phyloP scores from a whole-genome alignment of 64 coral and sea anemone species.

The Catalaphyllia jardinei region DNA sequence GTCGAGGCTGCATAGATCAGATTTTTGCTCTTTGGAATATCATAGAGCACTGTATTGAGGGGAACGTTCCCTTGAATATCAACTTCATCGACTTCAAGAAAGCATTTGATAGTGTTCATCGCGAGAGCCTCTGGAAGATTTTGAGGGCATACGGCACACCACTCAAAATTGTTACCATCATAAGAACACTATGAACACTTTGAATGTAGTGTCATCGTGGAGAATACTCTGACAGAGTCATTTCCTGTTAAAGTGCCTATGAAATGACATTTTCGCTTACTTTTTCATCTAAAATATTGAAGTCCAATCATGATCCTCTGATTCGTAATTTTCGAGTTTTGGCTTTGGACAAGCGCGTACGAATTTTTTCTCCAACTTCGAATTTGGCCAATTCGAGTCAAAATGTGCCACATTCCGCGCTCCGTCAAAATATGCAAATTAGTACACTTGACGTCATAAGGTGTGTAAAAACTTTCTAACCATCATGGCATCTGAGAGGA shows the following conservation, averaged over 20 bases:
- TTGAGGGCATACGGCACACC: constrained; percentile 7
- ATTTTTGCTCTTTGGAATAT: constrained; percentile 36
- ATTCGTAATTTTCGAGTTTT: too few relatives aligned
- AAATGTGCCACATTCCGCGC: too few relatives aligned
- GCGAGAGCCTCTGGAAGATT: constrained; percentile 2
- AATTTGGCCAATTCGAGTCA: too few relatives aligned
- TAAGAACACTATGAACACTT: neutral
- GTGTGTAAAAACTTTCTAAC: too few relatives aligned
- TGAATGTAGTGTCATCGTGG: neutral
- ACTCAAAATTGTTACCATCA: neutral
- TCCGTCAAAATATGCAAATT: too few relatives aligned
- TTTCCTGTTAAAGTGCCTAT: neutral
- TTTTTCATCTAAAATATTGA: too few relatives aligned
- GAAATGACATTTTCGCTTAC: too few relatives aligned
- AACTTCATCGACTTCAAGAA: constrained; percentile 52
- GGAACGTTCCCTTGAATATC: constrained; percentile 12
- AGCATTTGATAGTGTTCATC: constrained; percentile 43
- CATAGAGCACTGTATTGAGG: constrained; percentile 29
- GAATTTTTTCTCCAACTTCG: too few relatives aligned
- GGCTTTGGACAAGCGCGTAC: too few relatives aligned
- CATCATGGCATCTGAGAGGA: too few relatives aligned
- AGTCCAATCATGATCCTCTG: too few relatives aligned
- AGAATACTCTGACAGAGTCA: neutral
- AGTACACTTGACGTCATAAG: too few relatives aligned
- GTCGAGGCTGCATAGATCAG: neutral